Conservation (phyloP, 1,140 invertebrate species). For the Lerema accius region DNA sequence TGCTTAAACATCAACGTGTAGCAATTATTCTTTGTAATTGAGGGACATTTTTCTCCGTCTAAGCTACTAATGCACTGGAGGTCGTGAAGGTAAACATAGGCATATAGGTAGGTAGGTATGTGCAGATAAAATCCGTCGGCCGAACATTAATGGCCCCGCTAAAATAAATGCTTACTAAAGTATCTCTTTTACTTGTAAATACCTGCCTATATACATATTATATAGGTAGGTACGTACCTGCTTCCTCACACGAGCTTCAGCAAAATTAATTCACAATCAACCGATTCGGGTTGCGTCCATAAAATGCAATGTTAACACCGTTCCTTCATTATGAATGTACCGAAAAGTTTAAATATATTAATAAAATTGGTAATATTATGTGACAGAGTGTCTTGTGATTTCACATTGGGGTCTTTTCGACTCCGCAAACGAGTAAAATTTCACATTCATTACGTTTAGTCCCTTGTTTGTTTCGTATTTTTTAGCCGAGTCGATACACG, state of each 20-base stretch:
- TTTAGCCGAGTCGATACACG: slow-evolving; percentile 65
- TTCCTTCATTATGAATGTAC: slow-evolving; percentile 67
- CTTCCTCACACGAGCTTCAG: slow-evolving; percentile 45
- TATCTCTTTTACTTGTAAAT: no score
- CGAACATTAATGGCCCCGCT: no score
- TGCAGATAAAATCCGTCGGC: no score
- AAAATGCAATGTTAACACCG: slow-evolving; percentile 75
- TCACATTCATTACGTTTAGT: slow-evolving; percentile 63
- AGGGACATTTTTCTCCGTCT: no score
- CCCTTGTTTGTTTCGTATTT: slow-evolving; percentile 62
- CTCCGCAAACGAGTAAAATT: slow-evolving; percentile 58
- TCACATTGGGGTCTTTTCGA: slow-evolving; percentile 51
- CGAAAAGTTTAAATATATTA: slow-evolving; percentile 58
- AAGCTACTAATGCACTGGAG: no score
- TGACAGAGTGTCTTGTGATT: slow-evolving; percentile 54
- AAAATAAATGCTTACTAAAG: no score
- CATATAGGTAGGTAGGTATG: no score
- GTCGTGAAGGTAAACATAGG: no score
- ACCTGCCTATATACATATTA: slow-evolving; percentile 22
- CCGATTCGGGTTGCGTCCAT: slow-evolving; percentile 51
- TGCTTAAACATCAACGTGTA: no score
- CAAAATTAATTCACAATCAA: slow-evolving; percentile 70
- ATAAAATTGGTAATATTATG: slow-evolving; percentile 72
- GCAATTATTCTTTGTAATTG: no score
- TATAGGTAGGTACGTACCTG: slow-evolving; percentile 22